phyloP scores from a whole-genome alignment of 2,797 vertebrate genomes.

The Oryzias sinensis region DNA sequence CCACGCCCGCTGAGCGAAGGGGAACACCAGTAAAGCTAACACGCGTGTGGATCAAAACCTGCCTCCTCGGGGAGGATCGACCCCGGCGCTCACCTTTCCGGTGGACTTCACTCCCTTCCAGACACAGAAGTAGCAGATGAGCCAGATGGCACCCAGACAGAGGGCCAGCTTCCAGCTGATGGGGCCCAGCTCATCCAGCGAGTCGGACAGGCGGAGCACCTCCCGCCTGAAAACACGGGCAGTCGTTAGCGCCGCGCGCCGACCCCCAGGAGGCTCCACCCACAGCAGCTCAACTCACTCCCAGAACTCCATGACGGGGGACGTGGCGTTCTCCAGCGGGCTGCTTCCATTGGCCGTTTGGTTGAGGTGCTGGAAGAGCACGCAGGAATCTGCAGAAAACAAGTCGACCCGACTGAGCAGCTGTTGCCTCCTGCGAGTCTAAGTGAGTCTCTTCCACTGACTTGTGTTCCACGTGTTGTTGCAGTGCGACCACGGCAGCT shows the following conservation, averaged over 20 bases:
- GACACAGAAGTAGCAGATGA: conserved; percentile 78
- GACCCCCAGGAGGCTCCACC: background rate
- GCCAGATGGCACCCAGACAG: conserved; percentile 68
- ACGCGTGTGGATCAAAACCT: no score
- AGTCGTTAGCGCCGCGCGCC: conserved; percentile 1
- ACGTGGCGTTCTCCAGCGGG: conserved; percentile 73
- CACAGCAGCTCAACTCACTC: conserved; percentile 76
- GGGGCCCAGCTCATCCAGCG: conserved; percentile 62
- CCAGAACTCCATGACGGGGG: conserved; percentile 88
- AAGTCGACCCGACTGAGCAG: background rate
- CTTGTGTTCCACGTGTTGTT: conserved; percentile 80
- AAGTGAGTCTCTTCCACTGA: conserved; percentile 21
- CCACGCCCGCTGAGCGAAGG: no score
- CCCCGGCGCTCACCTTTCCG: conserved; percentile 73
- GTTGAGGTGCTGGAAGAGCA: conserved; percentile 58
- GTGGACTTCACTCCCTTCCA: conserved; percentile 81
- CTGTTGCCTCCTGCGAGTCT: background rate
- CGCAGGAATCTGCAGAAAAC: conserved; percentile 57
- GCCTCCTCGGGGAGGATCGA: background rate
- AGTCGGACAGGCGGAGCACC: conserved; percentile 66
- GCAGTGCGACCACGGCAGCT: conserved; percentile 75
- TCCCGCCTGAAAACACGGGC: conserved; percentile 55
- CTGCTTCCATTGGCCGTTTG: conserved; percentile 44
- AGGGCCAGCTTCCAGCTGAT: conserved; percentile 72
- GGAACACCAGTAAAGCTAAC: no score